Conservation (phyloP, 2,888 invertebrate species). For the Hoplodrina ambigua region DNA sequence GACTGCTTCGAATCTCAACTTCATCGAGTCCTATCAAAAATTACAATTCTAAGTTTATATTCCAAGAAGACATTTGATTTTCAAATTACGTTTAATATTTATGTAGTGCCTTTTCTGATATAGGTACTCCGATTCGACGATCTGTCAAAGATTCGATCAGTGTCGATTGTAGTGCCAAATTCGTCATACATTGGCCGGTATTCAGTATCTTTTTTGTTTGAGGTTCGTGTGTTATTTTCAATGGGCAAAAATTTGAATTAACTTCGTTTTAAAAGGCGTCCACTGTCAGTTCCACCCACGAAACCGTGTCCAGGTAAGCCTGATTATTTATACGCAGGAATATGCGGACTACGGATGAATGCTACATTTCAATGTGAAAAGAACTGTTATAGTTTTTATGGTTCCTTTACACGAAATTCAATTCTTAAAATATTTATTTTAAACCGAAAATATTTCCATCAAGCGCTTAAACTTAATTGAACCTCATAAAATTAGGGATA, state of each 20-base stretch:
- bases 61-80: constrained; percentile 57
- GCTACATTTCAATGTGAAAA: constrained; percentile 18
- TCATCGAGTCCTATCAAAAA: constrained; percentile 51
- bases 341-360: constrained; percentile 25
- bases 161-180: constrained; percentile 6
- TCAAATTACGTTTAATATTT: constrained; percentile 64
- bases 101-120: constrained; percentile 57
- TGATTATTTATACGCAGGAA: constrained; percentile 39
- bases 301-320: constrained; percentile 41
- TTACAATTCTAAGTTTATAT: constrained; percentile 67
- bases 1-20: constrained; percentile 67
- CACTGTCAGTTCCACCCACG: constrained; percentile 6
- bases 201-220: constrained; percentile 23
- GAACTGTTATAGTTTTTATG: constrained; percentile 32
- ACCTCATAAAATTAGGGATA: not conserved
- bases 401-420: constrained; percentile 11
- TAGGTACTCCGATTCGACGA: constrained; percentile 1
- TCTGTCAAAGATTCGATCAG: constrained; percentile 12
- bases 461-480: not conserved
- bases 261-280: constrained; percentile 11
- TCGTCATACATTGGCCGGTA: constrained; percentile 36
- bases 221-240: constrained; percentile 21
- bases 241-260: constrained; percentile 32
- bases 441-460: not conserved
- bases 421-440: not conserved